Evolutionary conservation across 92 coral and sea anemone species (phyloP).

Genomic region (Epizoanthus rinbou): DNA sequence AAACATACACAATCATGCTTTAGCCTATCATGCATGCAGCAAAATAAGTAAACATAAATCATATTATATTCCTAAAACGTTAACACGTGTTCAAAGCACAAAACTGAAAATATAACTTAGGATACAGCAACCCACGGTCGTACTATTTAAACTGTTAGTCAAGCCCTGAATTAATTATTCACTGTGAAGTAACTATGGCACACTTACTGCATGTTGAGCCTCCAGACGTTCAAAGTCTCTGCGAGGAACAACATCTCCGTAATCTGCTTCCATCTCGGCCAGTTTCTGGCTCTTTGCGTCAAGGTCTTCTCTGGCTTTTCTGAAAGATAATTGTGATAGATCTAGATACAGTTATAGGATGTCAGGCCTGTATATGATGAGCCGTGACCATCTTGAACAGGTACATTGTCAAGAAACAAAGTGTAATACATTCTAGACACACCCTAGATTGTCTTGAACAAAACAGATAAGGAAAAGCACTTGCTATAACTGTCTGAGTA

Average conservation of each 20-base stretch:
- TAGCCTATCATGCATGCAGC: too few relatives aligned
- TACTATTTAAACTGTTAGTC: neutral
- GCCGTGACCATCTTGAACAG: neutral
- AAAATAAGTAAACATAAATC: too few relatives aligned
- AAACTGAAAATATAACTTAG: too few relatives aligned
- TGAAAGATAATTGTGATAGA: constrained; percentile 23
- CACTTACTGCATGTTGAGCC: constrained; percentile 66
- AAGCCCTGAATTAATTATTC: neutral
- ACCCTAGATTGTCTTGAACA: too few relatives aligned
- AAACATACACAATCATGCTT: too few relatives aligned
- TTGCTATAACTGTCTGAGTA: too few relatives aligned
- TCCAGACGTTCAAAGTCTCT: constrained; percentile 91
- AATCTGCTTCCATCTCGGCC: constrained; percentile 97
- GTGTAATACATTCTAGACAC: too few relatives aligned
- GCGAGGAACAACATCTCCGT: constrained; percentile 98
- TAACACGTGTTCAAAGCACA: too few relatives aligned
- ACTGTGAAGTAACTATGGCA: neutral
- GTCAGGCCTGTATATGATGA: neutral
- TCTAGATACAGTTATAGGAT: neutral
- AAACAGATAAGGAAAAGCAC: too few relatives aligned
- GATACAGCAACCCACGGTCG: too few relatives aligned
- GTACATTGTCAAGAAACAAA: neutral
- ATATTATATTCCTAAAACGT: too few relatives aligned
- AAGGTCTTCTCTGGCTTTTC: constrained; percentile 97
- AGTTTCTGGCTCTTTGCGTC: constrained; percentile 87